phyloP scores from a whole-genome alignment of 1,140 invertebrate species.

The Cherax destructor region DNA sequence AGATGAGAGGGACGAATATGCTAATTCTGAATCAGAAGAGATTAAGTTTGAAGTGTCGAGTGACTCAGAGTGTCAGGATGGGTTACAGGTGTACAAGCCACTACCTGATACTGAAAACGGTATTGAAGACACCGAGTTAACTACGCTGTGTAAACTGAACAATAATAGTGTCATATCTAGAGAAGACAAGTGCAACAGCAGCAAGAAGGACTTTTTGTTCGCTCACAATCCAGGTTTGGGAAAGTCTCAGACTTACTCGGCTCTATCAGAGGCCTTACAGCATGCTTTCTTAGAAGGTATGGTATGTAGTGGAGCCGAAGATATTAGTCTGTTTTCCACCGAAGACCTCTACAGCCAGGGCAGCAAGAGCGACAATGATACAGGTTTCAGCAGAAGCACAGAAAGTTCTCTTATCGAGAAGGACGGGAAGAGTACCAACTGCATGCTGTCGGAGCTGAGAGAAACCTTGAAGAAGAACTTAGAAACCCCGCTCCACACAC shows the following conservation, averaged over 20 bases:
- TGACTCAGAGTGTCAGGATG: constrained; percentile 46
- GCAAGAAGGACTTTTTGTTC: constrained; percentile 25
- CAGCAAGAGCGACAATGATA: constrained; percentile 50
- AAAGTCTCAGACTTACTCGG: constrained; percentile 57
- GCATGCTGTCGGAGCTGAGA: constrained; percentile 31
- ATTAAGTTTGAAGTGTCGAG: constrained; percentile 43
- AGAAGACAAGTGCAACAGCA: constrained; percentile 15
- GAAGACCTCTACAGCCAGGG: constrained; percentile 38
- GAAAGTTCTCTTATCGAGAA: constrained; percentile 23
- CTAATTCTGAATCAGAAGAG: constrained; percentile 31
- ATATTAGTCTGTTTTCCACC: constrained; percentile 31
- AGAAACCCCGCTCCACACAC: constrained; percentile 11
- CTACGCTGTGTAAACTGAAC: constrained; percentile 26
- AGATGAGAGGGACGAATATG: constrained; percentile 40
- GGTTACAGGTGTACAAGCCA: not conserved
- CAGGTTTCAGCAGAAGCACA: constrained; percentile 1
- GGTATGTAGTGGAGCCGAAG: constrained; percentile 52
- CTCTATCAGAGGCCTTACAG: constrained; percentile 57
- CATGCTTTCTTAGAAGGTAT: constrained; percentile 61
- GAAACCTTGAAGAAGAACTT: constrained; percentile 22
- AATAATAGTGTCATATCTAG: constrained; percentile 30
- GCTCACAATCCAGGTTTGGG: constrained; percentile 14
- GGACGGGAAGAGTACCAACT: constrained; percentile 8
- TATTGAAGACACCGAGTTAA: constrained; percentile 4
- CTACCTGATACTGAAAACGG: not conserved